These are phyloP conservation scores for Drosophila merina DNA, from an alignment of 2,888 invertebrate species.

Conservation along the genomic window DNA sequence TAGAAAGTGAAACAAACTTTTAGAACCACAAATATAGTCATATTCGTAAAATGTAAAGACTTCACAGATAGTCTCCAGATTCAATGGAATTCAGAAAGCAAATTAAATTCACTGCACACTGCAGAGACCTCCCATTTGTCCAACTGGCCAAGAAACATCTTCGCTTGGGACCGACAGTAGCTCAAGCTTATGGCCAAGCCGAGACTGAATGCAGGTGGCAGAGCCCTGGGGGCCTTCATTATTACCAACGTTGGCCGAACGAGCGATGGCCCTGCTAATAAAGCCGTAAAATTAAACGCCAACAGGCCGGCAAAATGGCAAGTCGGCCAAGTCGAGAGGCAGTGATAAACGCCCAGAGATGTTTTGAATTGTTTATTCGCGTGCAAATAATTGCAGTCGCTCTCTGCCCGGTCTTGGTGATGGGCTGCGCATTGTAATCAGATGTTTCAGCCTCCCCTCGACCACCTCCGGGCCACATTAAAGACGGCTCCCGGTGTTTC, in stretches of 20 bases:
- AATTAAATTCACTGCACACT: constrained; percentile 19
- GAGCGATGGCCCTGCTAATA: constrained; percentile 57
- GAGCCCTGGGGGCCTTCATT: constrained; percentile 66
- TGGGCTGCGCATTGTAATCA: constrained; percentile 54
- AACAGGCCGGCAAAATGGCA: constrained; percentile 47
- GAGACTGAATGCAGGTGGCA: constrained; percentile 54
- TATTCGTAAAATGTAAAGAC: background rate
- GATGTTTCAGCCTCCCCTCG: constrained; percentile 4
- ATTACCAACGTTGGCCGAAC: constrained; percentile 54
- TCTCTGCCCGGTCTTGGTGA: constrained; percentile 32
- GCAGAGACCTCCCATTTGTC: constrained; percentile 23
- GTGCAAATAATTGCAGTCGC: constrained; percentile 69
- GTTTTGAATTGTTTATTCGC: constrained; percentile 75
- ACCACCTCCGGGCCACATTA: background rate
- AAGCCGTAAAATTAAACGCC: constrained; percentile 78
- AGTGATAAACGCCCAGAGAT: constrained; percentile 72
- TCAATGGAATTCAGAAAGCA: constrained; percentile 10
- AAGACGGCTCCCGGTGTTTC: constrained; percentile 26
- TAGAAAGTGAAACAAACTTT: too few relatives aligned
- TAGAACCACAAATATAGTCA: too few relatives aligned
- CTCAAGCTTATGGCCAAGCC: constrained; percentile 31
- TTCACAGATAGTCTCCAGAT: background rate
- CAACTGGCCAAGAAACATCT: background rate
- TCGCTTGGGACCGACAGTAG: constrained; percentile 53
- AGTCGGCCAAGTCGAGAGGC: constrained; percentile 25